These are phyloP conservation scores for Acleris cristana DNA, from an alignment of 2,888 invertebrate species.

Conservation along the genomic window DNA sequence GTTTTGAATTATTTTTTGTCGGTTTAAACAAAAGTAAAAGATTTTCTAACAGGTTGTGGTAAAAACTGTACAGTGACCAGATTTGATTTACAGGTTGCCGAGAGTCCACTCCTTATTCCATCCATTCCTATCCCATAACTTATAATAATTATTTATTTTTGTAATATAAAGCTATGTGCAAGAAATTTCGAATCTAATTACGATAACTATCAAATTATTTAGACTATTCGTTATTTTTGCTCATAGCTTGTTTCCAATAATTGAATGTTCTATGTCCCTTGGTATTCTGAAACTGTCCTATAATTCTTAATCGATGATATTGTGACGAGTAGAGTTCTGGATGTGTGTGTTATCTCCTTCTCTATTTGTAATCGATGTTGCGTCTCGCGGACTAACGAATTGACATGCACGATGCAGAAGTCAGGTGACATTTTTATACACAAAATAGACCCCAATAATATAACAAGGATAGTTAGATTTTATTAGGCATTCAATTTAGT, in stretches of 20 bases:
- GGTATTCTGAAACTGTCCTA: conserved; percentile 27
- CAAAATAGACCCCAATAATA: not conserved
- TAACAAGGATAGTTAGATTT: not conserved
- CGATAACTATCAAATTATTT: not conserved
- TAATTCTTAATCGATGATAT: conserved; percentile 27
- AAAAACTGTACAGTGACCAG: conserved; percentile 50
- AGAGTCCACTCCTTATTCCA: conserved; percentile 51
- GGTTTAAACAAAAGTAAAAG: conserved; percentile 28
- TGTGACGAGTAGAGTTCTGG: conserved; percentile 53
- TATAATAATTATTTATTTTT: conserved; percentile 42
- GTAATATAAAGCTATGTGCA: conserved; percentile 41
- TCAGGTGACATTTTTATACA: conserved; percentile 20
- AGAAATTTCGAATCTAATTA: conserved; percentile 6
- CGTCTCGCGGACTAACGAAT: conserved; percentile 46
- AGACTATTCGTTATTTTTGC: conserved; percentile 15
- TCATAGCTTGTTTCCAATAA: conserved; percentile 22
- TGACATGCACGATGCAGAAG: conserved; percentile 56
- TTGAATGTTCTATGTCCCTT: conserved; percentile 43
- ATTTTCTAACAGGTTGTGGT: conserved; percentile 43
- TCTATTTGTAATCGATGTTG: conserved; percentile 52
- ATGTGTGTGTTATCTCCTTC: conserved; percentile 47
- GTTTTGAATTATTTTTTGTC: conserved; percentile 27
- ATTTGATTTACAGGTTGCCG: conserved; percentile 68
- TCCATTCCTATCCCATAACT: conserved; percentile 43
- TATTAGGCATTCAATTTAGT: not conserved